Base-by-base conservation (phyloP, 1,140 invertebrate genomes). In the Dryas iulia region DNA sequence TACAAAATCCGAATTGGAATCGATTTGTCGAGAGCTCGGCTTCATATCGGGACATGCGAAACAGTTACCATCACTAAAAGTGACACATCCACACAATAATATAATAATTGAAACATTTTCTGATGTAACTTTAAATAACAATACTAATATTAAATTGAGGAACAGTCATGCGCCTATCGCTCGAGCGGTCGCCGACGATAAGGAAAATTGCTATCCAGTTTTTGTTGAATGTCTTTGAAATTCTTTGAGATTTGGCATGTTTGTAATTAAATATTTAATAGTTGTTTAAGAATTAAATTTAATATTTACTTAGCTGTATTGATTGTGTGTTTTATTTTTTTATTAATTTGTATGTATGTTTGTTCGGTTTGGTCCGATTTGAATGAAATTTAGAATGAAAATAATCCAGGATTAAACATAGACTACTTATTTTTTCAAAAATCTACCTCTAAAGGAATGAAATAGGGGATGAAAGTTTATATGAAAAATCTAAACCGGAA, bases 11-110 rank as follows among this genome's bases (percentile, higher is more conserved):
- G 81, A 90, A 68, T 67, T 91, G 1, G 89, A 91, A 75, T 76
- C 65, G 1, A 89, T 91, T 52, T 91, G 89, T 58, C 67, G 79
- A 25, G 78, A 89, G 59, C 62, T 90, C 5, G 87, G 87, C 1
- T 91, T 87, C 56, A 78, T 81, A 7, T 81, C 85, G 47, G 89
- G 89, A 0, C 89, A 91, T 53, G 86, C 87, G 2, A 90, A 87
- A 39, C 79, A 89, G 66, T 67, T 91, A 11, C 47, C 81, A 18
- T 58, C 75, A 30, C 53, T 72, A 11, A 62, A 58, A 60, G 54
- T 18, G 10, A 53, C 71, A 2, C 59, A 82, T 47, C 75, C 74
- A 14, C 71, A 84, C 31, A 89, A 87, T 33, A 81, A 76, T 56
- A 39, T 90, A 28, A 14, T 81, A 25, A 8, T 90, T 7, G 84